Percentiles rank a stretch among this genome's conserved stretches.
Evolutionary conservation across 2,888 invertebrate genomes (phyloP).

Genomic region (Dolomedes plantarius): DNA sequence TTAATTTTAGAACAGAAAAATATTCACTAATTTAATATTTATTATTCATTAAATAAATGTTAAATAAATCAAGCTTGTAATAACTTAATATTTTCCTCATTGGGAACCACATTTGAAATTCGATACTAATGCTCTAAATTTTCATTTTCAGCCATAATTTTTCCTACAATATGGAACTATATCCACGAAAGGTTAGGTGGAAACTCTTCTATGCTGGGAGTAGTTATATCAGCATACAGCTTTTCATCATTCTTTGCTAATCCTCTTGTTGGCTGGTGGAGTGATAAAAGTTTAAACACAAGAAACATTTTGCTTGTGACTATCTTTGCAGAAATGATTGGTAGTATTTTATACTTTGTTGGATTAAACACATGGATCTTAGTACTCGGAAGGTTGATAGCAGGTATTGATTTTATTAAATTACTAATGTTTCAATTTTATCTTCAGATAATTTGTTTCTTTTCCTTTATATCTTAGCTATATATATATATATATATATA

Average conservation of each 20-base stretch:
- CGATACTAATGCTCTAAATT: too few species aligned
- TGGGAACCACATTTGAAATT: too few species aligned
- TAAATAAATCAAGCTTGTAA: too few species aligned
- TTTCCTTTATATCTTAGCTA: not conserved
- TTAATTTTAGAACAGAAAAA: too few species aligned
- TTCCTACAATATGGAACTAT: slow-evolving; percentile 78
- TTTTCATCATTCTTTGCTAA: slow-evolving; percentile 77
- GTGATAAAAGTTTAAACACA: slow-evolving; percentile 76
- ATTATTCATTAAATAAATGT: too few species aligned
- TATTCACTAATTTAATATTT: too few species aligned
- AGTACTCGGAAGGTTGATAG: slow-evolving; percentile 76
- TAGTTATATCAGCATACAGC: slow-evolving; percentile 78
- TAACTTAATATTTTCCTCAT: too few species aligned
- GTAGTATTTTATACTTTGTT: slow-evolving; percentile 78
- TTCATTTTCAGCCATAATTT: slow-evolving; percentile 77
- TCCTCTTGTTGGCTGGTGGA: slow-evolving; percentile 77
- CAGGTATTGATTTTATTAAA: slow-evolving; percentile 75
- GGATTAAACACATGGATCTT: slow-evolving; percentile 77
- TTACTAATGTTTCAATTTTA: not conserved
- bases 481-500: too few species aligned
- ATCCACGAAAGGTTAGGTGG: slow-evolving; percentile 76
- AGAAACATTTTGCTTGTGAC: slow-evolving; percentile 76
- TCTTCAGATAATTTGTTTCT: not conserved
- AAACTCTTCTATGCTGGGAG: slow-evolving; percentile 77
- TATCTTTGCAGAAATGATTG: slow-evolving; percentile 76